Evolutionary conservation across 1,140 invertebrate species (phyloP).

Genomic region (Odontomachus brunneus): DNA sequence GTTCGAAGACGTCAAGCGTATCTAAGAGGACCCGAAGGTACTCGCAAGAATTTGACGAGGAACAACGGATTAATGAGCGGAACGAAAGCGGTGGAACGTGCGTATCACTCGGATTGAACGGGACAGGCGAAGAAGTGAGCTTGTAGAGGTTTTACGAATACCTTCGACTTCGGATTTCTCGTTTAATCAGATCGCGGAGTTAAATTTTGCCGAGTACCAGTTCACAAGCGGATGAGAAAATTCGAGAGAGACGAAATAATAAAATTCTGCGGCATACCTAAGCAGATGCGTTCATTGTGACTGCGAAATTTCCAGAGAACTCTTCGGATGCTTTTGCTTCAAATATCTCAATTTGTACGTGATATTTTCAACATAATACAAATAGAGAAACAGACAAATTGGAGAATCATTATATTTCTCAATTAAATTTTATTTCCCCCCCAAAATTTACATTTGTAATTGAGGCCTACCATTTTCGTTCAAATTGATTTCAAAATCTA

Average conservation of each 20-base stretch:
- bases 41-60: background rate
- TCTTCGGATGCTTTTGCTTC: too few relatives aligned
- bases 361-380: too few relatives aligned
- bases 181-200: conserved; percentile 11
- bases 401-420: background rate
- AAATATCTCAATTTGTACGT: too few relatives aligned
- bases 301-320: background rate
- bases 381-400: too few relatives aligned
- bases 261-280: background rate
- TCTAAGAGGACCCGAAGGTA: background rate
- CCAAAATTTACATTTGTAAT: conserved; percentile 1
- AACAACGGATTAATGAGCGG: conserved; percentile 26
- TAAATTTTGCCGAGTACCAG: background rate
- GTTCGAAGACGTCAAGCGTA: background rate
- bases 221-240: background rate
- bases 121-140: conserved; percentile 14
- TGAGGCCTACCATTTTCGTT: too few relatives aligned
- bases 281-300: background rate
- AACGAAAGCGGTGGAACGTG: background rate
- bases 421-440: background rate
- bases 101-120: background rate
- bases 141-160: conserved; percentile 17
- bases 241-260: background rate
- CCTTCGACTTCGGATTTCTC: background rate
- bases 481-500: too few relatives aligned